phyloP scores from a whole-genome alignment of 2,113 vertebrate species.

The Damaliscus lunatus region DNA sequence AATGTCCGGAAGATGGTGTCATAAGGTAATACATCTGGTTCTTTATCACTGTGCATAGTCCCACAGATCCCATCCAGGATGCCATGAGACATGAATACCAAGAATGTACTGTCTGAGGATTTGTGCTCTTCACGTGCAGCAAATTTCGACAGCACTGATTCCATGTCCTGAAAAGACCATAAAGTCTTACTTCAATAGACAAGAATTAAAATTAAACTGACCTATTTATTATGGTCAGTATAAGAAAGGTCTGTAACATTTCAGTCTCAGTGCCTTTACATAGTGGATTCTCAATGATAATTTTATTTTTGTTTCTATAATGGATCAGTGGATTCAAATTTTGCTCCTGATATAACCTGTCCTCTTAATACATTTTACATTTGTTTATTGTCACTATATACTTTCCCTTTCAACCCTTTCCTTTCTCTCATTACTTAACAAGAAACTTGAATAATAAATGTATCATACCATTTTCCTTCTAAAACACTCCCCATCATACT shows the following conservation, averaged over 20 bases:
- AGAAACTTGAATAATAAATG: neutral
- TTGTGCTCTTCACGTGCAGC: constrained; percentile 78
- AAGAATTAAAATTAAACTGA: neutral
- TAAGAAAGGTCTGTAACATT: fast-evolving
- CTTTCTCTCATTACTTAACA: neutral
- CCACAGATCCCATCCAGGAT: constrained; percentile 78
- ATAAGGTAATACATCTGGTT: constrained; percentile 75
- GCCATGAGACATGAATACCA: constrained; percentile 92
- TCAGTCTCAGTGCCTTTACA: neutral
- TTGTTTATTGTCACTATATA: neutral
- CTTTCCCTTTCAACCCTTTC: neutral
- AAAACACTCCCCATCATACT: neutral
- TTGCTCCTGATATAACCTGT: neutral
- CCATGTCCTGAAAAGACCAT: constrained; percentile 78
- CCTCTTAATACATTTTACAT: neutral
- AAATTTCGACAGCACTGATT: constrained; percentile 73
- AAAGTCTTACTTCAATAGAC: neutral
- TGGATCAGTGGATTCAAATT: neutral
- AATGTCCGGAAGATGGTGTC: constrained; percentile 83
- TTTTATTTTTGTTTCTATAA: neutral
- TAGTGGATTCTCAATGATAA: neutral
- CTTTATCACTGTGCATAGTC: fast-evolving
- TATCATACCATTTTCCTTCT: neutral
- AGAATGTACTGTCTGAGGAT: constrained; percentile 86
- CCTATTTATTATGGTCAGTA: neutral